Percentiles rank a stretch among this genome's conserved stretches.
Conservation (phyloP, 2,888 invertebrate genomes). For the Aelia acuminata region DNA sequence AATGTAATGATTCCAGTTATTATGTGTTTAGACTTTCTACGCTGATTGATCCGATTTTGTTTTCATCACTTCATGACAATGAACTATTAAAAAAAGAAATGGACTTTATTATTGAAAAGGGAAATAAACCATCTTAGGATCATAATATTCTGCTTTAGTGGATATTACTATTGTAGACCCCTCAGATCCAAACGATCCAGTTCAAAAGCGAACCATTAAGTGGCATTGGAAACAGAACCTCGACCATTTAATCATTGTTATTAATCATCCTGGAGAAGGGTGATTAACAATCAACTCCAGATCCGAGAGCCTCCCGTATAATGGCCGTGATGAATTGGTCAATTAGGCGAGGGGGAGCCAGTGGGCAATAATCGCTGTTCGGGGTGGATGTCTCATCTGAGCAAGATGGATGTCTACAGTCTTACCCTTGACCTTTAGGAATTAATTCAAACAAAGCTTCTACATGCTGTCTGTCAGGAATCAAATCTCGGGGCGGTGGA, state of each 20-base stretch:
- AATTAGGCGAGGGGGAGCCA: not conserved
- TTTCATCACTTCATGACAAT: no score
- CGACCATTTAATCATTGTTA: not conserved
- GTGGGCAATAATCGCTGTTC: not conserved
- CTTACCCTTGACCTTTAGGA: not conserved
- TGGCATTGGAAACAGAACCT: not conserved
- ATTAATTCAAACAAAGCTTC: constrained; percentile 27
- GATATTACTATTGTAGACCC: not conserved
- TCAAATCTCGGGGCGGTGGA: not conserved
- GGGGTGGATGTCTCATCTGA: not conserved
- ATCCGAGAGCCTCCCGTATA: not conserved
- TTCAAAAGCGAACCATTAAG: not conserved
- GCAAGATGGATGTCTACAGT: not conserved
- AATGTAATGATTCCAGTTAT: no score
- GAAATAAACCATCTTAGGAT: no score
- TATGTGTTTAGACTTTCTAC: no score
- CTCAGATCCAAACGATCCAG: not conserved
- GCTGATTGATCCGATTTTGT: no score
- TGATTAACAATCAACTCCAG: not conserved
- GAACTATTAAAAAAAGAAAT: no score
- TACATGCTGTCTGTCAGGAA: not conserved
- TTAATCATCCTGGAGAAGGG: not conserved
- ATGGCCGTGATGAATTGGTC: constrained; percentile 20
- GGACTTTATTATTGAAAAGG: no score
- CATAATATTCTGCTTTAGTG: not conserved